Percentiles rank a stretch among this genome's conserved stretches.
Evolutionary conservation across 2,113 vertebrate genomes (phyloP).

Genomic region (Fulica atra): DNA sequence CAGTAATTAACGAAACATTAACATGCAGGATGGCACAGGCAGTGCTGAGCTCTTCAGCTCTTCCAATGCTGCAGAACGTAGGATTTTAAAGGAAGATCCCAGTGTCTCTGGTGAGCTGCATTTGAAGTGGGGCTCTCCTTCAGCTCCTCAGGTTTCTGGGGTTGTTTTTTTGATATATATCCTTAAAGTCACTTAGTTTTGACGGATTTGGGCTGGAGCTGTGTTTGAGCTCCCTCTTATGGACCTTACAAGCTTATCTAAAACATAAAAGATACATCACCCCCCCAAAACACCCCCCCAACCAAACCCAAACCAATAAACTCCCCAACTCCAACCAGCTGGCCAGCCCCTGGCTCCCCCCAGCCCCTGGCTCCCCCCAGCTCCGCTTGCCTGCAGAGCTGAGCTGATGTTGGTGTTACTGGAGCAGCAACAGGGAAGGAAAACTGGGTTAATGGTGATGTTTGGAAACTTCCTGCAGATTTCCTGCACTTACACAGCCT

Average conservation of each 20-base stretch:
- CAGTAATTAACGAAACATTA: background rate
- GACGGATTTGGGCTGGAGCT: background rate
- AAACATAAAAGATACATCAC: too few relatives aligned
- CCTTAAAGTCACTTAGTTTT: background rate
- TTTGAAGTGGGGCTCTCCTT: background rate
- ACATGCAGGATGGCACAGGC: background rate
- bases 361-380: background rate
- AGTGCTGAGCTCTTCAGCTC: background rate
- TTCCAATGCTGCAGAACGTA: background rate
- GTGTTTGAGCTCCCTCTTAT: constrained; percentile 47
- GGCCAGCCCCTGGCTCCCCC: background rate
- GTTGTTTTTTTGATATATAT: background rate
- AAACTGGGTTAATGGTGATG: background rate
- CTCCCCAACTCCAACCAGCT: background rate
- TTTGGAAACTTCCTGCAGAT: background rate
- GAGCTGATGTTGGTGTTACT: background rate
- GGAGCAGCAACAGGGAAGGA: background rate
- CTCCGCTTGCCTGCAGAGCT: background rate
- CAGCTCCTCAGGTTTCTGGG: background rate
- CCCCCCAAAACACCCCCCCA: background rate
- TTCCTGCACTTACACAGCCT: background rate
- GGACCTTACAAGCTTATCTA: background rate
- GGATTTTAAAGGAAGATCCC: background rate
- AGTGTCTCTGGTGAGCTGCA: background rate
- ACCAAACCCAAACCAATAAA: accelerated